Evolutionary conservation across 2,113 vertebrate genomes (phyloP).

Genomic region (Physeter macrocephalus): DNA sequence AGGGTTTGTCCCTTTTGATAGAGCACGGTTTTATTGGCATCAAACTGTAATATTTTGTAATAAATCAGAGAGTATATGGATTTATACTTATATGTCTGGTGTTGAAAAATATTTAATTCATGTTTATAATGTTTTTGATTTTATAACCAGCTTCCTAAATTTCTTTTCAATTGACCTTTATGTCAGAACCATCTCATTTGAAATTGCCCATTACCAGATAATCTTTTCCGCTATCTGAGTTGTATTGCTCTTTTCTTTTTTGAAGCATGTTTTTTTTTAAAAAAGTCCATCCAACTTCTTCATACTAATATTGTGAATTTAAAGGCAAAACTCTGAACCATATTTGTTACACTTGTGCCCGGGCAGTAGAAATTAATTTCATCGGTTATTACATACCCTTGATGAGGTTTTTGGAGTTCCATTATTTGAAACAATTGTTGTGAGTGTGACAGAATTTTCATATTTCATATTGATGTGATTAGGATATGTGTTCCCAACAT

Average conservation of each 20-base stretch:
- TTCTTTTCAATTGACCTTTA: conserved; percentile 39
- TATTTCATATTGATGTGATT: not conserved
- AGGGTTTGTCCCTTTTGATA: conserved; percentile 65
- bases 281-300: not conserved
- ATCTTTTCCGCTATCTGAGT: not conserved
- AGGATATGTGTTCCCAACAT: not conserved
- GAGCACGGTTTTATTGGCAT: conserved; percentile 68
- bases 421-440: conserved; percentile 18
- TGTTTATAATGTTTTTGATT: conserved; percentile 59
- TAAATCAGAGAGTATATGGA: conserved; percentile 60
- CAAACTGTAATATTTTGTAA: conserved; percentile 45
- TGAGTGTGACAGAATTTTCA: not conserved
- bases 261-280: not conserved
- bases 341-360: not conserved
- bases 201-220: not conserved
- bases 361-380: not conserved
- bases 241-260: not conserved
- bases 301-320: not conserved
- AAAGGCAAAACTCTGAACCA: not conserved
- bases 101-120: conserved; percentile 56
- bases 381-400: not conserved
- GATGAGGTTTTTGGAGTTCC: not conserved
- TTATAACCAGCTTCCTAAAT: conserved; percentile 56
- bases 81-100: conserved; percentile 20
- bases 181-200: conserved; percentile 24